Evolutionary conservation across 64 coral and sea anemone species (phyloP).

Genomic region (Acropora yongei): DNA sequence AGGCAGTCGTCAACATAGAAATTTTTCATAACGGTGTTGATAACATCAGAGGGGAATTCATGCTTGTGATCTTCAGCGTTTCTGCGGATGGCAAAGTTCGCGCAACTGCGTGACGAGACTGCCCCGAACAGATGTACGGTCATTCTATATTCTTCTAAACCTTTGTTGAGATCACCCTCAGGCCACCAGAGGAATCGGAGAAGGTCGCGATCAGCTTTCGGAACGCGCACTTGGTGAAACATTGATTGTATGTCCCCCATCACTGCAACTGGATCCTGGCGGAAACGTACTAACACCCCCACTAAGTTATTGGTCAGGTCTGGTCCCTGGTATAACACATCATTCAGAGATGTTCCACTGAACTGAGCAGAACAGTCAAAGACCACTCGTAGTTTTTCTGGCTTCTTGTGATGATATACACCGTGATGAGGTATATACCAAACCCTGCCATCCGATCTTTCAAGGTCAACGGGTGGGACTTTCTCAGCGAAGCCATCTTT

Average conservation of each 20-base stretch:
- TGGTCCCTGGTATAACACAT: not conserved
- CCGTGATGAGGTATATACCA: conserved; percentile 43
- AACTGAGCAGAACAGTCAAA: not conserved
- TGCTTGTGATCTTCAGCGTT: no score
- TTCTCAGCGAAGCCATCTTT: conserved; percentile 17
- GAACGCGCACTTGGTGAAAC: no score
- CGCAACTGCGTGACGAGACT: no score
- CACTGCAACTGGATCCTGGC: no score
- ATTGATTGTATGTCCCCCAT: no score
- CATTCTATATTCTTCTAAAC: no score
- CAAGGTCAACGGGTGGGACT: not conserved
- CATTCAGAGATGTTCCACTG: not conserved
- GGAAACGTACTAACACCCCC: no score
- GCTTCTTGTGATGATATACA: not conserved
- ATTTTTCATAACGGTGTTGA: conserved; percentile 12
- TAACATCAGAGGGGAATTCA: not conserved
- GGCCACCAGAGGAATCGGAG: no score
- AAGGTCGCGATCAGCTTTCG: no score
- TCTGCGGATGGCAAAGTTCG: no score
- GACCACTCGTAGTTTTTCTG: not conserved
- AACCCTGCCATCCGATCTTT: not conserved
- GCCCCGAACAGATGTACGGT: not conserved
- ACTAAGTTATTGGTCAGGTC: not conserved
- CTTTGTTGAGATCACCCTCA: no score
- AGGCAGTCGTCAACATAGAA: conserved; percentile 74